phyloP scores from a whole-genome alignment of 1,140 invertebrate genomes.

The Drosophila sulfurigaster region DNA sequence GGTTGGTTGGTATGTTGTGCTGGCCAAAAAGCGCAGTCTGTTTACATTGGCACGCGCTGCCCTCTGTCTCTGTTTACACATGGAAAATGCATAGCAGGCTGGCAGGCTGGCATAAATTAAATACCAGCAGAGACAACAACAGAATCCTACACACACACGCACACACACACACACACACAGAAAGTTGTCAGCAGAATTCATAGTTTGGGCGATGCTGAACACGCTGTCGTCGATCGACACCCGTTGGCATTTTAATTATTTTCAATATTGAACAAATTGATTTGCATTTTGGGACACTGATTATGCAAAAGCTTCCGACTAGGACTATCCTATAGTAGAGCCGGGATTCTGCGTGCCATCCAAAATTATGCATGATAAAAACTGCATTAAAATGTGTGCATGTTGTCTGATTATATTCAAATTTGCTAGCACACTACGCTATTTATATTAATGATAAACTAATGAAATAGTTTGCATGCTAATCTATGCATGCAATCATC shows the following conservation, averaged over 20 bases:
- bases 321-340: conserved; percentile 8
- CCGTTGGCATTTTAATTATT: conserved; percentile 81
- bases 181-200: conserved; percentile 60
- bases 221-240: conserved; percentile 21
- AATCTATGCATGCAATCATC: conserved; percentile 61
- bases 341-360: background rate
- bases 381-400: conserved; percentile 70
- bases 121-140: conserved; percentile 54
- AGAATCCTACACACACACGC: conserved; percentile 4
- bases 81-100: conserved; percentile 63
- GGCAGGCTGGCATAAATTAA: conserved; percentile 67
- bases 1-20: conserved; percentile 39
- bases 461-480: conserved; percentile 73
- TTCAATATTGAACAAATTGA: conserved; percentile 84
- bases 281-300: conserved; percentile 79
- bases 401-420: conserved; percentile 74
- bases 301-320: conserved; percentile 68
- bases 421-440: conserved; percentile 56
- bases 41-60: conserved; percentile 48
- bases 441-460: conserved; percentile 76
- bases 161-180: no score
- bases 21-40: conserved; percentile 71
- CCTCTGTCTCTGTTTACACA: conserved; percentile 65
- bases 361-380: conserved; percentile 74
- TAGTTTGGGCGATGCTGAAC: background rate